Conservation (phyloP, 2,113 vertebrate species). For the Pseudonaja textilis region DNA sequence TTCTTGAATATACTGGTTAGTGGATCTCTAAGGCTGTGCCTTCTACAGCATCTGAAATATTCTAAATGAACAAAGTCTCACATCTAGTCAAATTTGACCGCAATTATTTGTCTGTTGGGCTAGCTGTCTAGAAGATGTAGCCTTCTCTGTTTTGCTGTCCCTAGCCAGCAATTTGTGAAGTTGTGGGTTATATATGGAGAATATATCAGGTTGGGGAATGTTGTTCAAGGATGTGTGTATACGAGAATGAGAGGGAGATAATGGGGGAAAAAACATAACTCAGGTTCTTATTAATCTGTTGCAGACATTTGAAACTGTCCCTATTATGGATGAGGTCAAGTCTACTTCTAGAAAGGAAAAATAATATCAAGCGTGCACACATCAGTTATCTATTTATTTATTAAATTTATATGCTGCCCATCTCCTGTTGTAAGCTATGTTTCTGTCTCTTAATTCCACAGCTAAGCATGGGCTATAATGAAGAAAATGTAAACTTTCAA, state of each 20-base stretch:
- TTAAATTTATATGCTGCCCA: not conserved
- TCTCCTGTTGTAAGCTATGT: not conserved
- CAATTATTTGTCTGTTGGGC: not conserved
- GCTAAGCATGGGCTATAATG: not conserved
- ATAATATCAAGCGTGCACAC: not conserved
- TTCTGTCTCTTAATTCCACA: not conserved
- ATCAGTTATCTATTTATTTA: not conserved
- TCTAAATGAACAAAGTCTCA: not conserved
- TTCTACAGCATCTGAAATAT: not conserved
- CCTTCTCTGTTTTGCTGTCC: not conserved
- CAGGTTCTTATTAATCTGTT: not conserved
- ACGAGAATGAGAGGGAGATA: not conserved
- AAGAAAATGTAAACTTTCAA: not conserved
- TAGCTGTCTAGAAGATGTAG: not conserved
- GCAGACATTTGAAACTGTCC: not conserved
- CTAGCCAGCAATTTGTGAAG: not conserved
- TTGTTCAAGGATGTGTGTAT: not conserved
- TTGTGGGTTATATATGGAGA: not conserved
- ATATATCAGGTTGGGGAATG: not conserved
- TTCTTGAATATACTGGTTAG: not conserved
- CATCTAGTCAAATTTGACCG: not conserved
- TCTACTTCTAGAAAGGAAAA: not conserved
- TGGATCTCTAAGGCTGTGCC: too few species aligned
- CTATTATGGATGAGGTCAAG: not conserved
- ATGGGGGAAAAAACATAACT: too few species aligned